phyloP scores from a whole-genome alignment of 2,797 vertebrate species.

The Poeciliopsis turneri region DNA sequence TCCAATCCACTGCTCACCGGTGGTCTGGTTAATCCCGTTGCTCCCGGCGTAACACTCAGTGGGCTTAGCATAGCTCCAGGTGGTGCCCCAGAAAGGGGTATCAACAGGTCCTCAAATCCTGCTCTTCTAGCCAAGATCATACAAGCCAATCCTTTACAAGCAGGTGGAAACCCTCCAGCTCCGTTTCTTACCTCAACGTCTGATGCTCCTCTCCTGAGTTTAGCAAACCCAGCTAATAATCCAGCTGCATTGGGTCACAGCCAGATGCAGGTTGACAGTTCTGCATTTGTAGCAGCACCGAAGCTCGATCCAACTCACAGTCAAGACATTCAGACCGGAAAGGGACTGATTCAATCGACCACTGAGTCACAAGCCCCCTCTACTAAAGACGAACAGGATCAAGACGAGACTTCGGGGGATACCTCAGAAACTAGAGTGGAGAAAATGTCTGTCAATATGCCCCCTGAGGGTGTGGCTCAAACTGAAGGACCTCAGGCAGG shows the following conservation, averaged over 20 bases:
- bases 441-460: constrained; percentile 36
- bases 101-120: constrained; percentile 8
- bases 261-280: constrained; percentile 22
- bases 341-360: background rate
- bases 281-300: constrained; percentile 9
- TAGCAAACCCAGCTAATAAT: constrained; percentile 22
- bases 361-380: constrained; percentile 15
- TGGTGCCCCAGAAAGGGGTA: constrained; percentile 4
- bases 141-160: constrained; percentile 28
- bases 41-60: constrained; percentile 9
- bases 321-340: constrained; percentile 18
- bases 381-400: constrained; percentile 22
- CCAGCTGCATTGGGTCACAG: constrained; percentile 18
- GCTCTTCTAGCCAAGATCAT: constrained; percentile 26
- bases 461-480: constrained; percentile 7
- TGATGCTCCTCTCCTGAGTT: constrained; percentile 7
- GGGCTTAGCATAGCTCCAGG: constrained; percentile 26
- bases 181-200: constrained; percentile 14
- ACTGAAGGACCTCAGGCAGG: constrained; percentile 15
- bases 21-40: constrained; percentile 5
- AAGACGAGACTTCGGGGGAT: constrained; percentile 11
- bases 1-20: constrained; percentile 25
- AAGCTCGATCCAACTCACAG: constrained; percentile 22
- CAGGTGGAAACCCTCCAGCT: background rate
- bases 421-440: constrained; percentile 29